Base-by-base conservation (phyloP, 2,888 invertebrate genomes). In the Machimus atricapillus region DNA sequence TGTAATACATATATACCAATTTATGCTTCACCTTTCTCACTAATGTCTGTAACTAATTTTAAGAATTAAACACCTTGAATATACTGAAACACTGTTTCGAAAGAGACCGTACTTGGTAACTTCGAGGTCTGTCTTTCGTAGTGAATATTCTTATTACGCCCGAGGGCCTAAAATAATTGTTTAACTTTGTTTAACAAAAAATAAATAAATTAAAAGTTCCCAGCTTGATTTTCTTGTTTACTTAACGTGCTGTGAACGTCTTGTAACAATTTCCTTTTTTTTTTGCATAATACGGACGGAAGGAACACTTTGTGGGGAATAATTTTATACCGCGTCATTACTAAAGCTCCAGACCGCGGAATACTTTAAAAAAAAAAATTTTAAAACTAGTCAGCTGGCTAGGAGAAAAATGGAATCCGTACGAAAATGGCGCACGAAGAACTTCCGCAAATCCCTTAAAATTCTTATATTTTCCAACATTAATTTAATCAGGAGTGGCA, bases 401-500 rank as follows among this genome's bases (percentile, higher is more conserved):
- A n/a, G 43, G 43, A 8, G 14, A 43, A 37, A 78, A 78, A 78
- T 19, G 43, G 78, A 40, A 78, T 78, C 43, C 12, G 19, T 34
- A 19, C 23, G 78, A 78, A 78, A 16, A 27, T 43, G 19, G 37
- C 37, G 37, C 37, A 43, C 5, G 43, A 43, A 43, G 43, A 78
- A 78, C 46, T 78, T 78, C 78, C 43, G 23, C 27, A 66, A 78
- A 81, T 46, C 79, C 81, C 56, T 81, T 56, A 52, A 46, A 81
- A 56, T 56, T 81, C 52, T 81, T 56, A 81, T 56, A 81, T 56
- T 56, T 56, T 52, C 81, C 81, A 52, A 56, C 52, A 81, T 81
- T 81, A 81, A 81, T 81, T 81, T 81, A 81, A 81, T 81, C 81
- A 81, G 34, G 81, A 81, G 52, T 81, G 81, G 56, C 56, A 81